Evolutionary conservation across 1,140 invertebrate species (phyloP).

Genomic region (Colletes latitarsis): DNA sequence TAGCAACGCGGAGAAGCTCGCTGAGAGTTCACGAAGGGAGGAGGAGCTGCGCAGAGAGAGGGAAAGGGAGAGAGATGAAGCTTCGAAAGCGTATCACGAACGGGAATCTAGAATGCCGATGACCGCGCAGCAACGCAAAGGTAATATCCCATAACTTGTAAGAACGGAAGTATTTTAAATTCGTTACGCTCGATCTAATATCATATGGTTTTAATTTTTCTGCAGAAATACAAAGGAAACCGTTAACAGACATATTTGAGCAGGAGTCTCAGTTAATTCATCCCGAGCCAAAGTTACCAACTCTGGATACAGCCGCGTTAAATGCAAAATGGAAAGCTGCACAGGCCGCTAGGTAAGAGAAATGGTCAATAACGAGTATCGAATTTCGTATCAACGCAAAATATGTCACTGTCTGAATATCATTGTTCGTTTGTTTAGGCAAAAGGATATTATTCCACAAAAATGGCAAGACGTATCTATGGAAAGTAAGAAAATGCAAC

Average conservation of each 20-base stretch:
- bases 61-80: slow-evolving; percentile 76
- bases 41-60: slow-evolving; percentile 78
- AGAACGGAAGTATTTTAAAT: too few relatives aligned
- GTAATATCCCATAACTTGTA: slow-evolving; percentile 50
- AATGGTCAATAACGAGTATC: not conserved
- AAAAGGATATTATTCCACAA: slow-evolving; percentile 70
- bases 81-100: slow-evolving; percentile 78
- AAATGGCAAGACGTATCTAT: slow-evolving; percentile 75
- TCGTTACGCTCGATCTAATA: not conserved
- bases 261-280: slow-evolving; percentile 77
- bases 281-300: slow-evolving; percentile 75
- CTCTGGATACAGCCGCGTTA: slow-evolving; percentile 75
- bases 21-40: slow-evolving; percentile 75
- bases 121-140: slow-evolving; percentile 77
- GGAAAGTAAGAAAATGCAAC: slow-evolving; percentile 69
- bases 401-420: not conserved
- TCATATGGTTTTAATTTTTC: not conserved
- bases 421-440: slow-evolving; percentile 52
- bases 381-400: not conserved
- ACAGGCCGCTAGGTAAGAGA: slow-evolving; percentile 74
- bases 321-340: slow-evolving; percentile 79
- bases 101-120: slow-evolving; percentile 74
- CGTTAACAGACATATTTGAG: slow-evolving; percentile 78
- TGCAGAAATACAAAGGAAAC: slow-evolving; percentile 78
- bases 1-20: slow-evolving; percentile 79